Evolutionary conservation across 2,888 invertebrate species (phyloP), one percentile per base, ranked within the genome.

Genomic region (Ferdinandea cuprea): DNA sequence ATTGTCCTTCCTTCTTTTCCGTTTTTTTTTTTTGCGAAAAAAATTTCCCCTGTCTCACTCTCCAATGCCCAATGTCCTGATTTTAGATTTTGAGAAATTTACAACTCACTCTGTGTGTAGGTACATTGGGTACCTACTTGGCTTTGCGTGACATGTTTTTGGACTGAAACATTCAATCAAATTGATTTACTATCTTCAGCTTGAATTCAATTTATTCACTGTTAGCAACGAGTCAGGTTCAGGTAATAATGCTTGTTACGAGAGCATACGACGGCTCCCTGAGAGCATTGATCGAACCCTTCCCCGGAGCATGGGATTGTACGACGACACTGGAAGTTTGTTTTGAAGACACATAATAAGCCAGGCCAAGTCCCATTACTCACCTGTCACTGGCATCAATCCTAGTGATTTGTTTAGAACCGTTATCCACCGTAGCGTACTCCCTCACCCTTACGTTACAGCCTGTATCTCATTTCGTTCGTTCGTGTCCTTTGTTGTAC

Each of bases 371-470:
- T 79, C 69, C 84, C 79, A 84, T 84, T 84, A 84, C 84, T 84
- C 79, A 84, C 84, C 79, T 84, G 84, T 74, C 84, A 84, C 40
- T 44, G 58, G 56, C 84, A 84, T 84, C 84, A 84, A 84, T 84
- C 79, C 84, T 52, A n/a, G 84, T 79, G 79, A 84, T 84, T 84
- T 84, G 84, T 74, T 84, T 73, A 44, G 68, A 78, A 73, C 37
- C 61, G 58, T 61, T 83, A 37, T 50, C 68, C 56, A 50, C 61
- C 61, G 40, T 13, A 3, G 25, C 11, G 6, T 9, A 9, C 7
- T 30, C 44, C 25, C 3, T 25, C n/a, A n/a, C n/a, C n/a, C n/a
- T n/a, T n/a, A n/a, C n/a, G n/a, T n/a, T n/a, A n/a, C n/a, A n/a
- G n/a, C n/a, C 42, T 15, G 58, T 50, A 59, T 66, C 59, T 73